Base-by-base conservation (phyloP, 2,113 vertebrate genomes). In the Pterocles burchelli region DNA sequence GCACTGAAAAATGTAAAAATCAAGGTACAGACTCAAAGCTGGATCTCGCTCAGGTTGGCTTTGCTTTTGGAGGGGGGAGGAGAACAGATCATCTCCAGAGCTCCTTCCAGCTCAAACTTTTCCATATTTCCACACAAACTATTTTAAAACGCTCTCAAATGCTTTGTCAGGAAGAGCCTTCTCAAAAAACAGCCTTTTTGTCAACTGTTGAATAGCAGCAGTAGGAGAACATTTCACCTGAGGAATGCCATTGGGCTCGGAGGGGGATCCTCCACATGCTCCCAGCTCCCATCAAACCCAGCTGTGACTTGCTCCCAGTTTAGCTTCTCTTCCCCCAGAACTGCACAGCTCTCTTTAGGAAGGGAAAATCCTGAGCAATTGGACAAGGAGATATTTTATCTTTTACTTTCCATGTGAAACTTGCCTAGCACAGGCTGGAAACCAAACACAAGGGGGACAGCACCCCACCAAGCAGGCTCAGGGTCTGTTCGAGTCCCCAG, bases 401-500 rank as follows among this genome's bases (percentile, higher is more conserved):
- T 63, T 4, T 34, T 16, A 36, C 17, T 19, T 54, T 22, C 57
- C 48, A 5, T 1, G 3, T 3, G 13, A 22, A 70, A 9, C 18
- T 48, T 26, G 41, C 49, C 54, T 17, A 33, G 58, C 61, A 19
- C 1, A 1, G 52, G 18, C n/a, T 7, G 3, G 45, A 11, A 17
- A 26, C 4, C 12, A 49, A 5, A 7, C 3, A 0, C 6, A 12
- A 2, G 0, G 4, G 34, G 31, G 51, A 21, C 22, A 26, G 28
- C 34, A 20, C 2, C 49, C 7, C 6, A 0, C 11, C 5, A 6
- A 36, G 55, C 46, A 31, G 28, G 28, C 10, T 26, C 5, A 19
- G 55, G 43, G 43, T 13, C 26, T 41, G 45, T 25, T 67, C 14
- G 28, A 48, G 38, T 6, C 43, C 29, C 45, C 14, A 38, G 8